Evolutionary conservation across 2,113 vertebrate species (phyloP), one percentile per base, ranked within the genome.

Genomic region (Mionectes macconnelli): DNA sequence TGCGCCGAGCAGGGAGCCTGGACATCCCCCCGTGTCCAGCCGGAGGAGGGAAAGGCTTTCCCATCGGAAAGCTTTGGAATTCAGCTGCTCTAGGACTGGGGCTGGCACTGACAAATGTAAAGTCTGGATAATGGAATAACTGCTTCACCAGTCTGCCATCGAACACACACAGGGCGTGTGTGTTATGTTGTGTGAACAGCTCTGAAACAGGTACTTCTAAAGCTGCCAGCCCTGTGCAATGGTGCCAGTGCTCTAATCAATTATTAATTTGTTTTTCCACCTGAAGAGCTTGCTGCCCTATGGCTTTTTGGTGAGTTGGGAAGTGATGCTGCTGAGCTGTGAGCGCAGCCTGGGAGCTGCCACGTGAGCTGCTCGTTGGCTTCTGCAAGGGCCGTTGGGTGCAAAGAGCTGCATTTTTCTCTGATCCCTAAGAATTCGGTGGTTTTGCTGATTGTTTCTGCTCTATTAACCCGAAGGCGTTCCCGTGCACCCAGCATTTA

Each of bases 371-470:
- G 11, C 85, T 44, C 0, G 0, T 23, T 18, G 25, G 17, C 50
- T 90, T 73, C 70, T 83, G 67, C 22, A 33, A 52, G 59, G 67
- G 66, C 44, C 60, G 52, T 12, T 72, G 77, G 60, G 45, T 92
- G 79, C 64, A 82, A 77, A 77, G 5, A 73, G 37, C 37, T 85
- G 92, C 42, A 24, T 70, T 93, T 85, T 87, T 37, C 31, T 64
- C 44, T 1, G 2, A 69, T 15, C 49, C 9, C 30, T 68, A 44
- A 40, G 39, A 69, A 81, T 13, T 12, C 63, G 44, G 45, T 83
- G 82, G 10, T 76, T 94, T 84, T 85, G 40, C 55, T 44, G 59
- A 81, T 92, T 90, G 17, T 45, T 96, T 95, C 93, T 91, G 94
- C 89, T 84, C 91, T 87, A 66, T 77, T 89, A 92, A 91, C 37